Base-by-base conservation (phyloP, 2,113 vertebrate genomes). In the Pygoscelis antarcticus region DNA sequence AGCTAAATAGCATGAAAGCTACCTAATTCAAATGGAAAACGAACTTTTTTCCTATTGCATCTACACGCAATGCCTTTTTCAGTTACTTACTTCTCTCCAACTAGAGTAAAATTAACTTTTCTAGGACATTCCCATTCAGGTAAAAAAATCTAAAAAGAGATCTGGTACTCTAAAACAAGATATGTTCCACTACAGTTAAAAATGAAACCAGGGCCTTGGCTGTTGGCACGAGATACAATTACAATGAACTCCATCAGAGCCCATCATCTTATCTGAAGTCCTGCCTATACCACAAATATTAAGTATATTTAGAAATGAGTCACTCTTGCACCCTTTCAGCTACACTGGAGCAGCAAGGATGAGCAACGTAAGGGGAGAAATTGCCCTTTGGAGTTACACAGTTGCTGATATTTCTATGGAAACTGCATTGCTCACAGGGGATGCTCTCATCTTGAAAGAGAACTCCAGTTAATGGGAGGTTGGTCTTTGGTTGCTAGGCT, bases 321-420 rank as follows among this genome's bases (percentile, higher is more conserved):
- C 88, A 93, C 78, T 71, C 84, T 70, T 81, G 38, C 71, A 86
- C 84, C 36, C 91, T 77, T 72, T 75, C 7, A 19, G 72, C 78
- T 88, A 69, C 7, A 64, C 11, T 18, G 34, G 58, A 95, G 77
- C 62, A 91, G 69, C 55, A 90, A 69, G 36, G 57, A 78, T 44
- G 55, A 94, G 74, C 93, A 90, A 89, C 3, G 0, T 3, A 94
- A 91, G 87, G 57, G 44, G 55, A 74, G 80, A 92, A 93, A 86
- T 14, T 78, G 86, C 90, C 92, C 72, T 83, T 52, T 70, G 81
- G 89, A 96, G 78, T 77, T 81, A 94, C 44, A 2, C 11, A 91
- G 62, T 64, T 78, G 44, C 64, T 68, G 57, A 6, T 85, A 96
- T 95, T 93, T 95, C 95, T 96, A 92, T 93, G 94, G 97, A 96